phyloP scores from a whole-genome alignment of 2,113 vertebrate species.

The Hippotragus niger region DNA sequence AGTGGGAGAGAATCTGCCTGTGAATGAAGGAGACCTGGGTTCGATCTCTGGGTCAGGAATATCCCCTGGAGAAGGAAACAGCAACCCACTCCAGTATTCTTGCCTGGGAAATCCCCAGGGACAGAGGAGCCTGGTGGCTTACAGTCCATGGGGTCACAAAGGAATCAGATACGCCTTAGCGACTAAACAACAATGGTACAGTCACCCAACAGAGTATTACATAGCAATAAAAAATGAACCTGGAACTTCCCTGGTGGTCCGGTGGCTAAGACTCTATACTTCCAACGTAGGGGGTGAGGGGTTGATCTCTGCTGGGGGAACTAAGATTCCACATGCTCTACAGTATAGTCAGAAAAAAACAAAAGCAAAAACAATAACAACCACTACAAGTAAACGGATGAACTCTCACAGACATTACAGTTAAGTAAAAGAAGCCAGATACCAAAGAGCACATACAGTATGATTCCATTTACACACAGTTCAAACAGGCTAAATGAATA shows the following conservation, averaged over 20 bases:
- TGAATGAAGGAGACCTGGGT: neutral
- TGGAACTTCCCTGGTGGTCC: neutral
- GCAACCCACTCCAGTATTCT: neutral
- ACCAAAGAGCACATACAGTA: neutral
- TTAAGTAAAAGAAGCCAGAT: neutral
- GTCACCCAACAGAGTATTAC: neutral
- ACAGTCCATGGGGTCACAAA: neutral
- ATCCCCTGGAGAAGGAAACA: neutral
- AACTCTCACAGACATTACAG: neutral
- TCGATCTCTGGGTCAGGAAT: neutral
- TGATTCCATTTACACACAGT: neutral
- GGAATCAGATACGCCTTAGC: neutral
- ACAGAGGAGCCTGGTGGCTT: neutral
- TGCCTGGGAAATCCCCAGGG: neutral
- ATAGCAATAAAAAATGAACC: neutral
- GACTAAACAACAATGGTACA: neutral
- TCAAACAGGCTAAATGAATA: neutral
- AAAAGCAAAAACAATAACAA: neutral
- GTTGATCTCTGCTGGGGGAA: neutral
- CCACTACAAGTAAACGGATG: neutral
- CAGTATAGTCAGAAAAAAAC: neutral
- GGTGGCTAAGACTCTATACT: neutral
- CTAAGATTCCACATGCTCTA: neutral
- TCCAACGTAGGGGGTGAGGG: neutral
- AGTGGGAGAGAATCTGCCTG: neutral